A percentile compares a stretch with the other conserved stretches of the same genome.
Conservation (phyloP, 2,888 invertebrate genomes). For the Nudaria mundana region DNA sequence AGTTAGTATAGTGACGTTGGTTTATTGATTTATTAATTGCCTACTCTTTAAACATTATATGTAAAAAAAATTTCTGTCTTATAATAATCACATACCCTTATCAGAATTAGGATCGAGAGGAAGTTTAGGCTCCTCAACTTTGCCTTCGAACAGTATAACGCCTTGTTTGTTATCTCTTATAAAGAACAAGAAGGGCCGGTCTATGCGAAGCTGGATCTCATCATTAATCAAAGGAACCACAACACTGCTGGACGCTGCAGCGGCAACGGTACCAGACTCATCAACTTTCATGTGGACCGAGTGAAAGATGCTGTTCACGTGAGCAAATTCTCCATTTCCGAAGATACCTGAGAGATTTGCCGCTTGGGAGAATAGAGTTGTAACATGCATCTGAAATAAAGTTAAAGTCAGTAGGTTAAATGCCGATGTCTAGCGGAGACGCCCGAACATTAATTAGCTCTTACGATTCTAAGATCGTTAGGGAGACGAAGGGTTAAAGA, state of each 20-base stretch:
- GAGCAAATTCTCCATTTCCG: slow-evolving; percentile 46
- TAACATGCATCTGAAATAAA: slow-evolving; percentile 79
- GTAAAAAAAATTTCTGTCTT: no score
- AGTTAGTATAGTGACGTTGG: no score
- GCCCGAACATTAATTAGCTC: no score
- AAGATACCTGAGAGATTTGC: slow-evolving; percentile 82
- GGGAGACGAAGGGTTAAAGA: no score
- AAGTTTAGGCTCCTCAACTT: slow-evolving; percentile 72
- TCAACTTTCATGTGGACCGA: slow-evolving; percentile 84
- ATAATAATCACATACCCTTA: no score
- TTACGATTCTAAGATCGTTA: no score
- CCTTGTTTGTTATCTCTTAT: slow-evolving; percentile 80
- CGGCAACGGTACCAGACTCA: slow-evolving; percentile 84
- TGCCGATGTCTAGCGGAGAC: no score
- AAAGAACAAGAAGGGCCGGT: slow-evolving; percentile 85
- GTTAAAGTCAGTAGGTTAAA: no score
- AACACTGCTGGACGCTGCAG: slow-evolving; percentile 81
- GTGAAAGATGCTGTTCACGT: slow-evolving; percentile 81
- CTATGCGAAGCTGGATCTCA: slow-evolving; percentile 73
- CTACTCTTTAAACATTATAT: no score
- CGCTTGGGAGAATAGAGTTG: slow-evolving; percentile 74
- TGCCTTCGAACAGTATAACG: slow-evolving; percentile 84
- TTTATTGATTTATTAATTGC: no score
- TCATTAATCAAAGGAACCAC: slow-evolving; percentile 83
- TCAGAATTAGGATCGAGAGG: slow-evolving; percentile 23